phyloP scores from a whole-genome alignment of 2,113 vertebrate genomes.

The Caracal caracal region DNA sequence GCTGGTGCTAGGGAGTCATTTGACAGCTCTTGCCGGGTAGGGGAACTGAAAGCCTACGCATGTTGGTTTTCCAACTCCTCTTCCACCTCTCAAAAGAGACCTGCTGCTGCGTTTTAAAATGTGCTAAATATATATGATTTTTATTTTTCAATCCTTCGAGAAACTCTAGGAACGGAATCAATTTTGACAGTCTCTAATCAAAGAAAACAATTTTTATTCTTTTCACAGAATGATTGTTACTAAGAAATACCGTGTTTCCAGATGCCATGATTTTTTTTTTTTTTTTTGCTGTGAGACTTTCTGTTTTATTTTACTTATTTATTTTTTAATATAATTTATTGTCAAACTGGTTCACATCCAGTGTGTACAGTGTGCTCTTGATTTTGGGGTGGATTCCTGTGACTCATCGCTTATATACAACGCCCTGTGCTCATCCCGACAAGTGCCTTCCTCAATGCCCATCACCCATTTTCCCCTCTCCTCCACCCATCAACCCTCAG shows the following conservation, averaged over 20 bases:
- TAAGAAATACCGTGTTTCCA: not conserved
- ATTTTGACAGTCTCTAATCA: not conserved
- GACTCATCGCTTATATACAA: no score
- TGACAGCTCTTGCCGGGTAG: not conserved
- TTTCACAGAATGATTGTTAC: not conserved
- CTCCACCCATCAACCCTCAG: no score
- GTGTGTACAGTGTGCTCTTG: no score
- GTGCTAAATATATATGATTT: not conserved
- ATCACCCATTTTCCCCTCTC: no score
- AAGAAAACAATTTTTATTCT: not conserved
- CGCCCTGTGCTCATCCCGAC: no score
- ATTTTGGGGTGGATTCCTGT: no score
- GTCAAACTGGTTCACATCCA: no score
- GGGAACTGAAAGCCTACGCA: not conserved
- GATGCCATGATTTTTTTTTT: not conserved
- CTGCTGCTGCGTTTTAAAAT: not conserved
- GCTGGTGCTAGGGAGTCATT: not conserved
- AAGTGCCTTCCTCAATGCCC: no score
- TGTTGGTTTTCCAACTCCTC: not conserved
- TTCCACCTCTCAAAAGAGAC: not conserved
- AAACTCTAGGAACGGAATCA: not conserved
- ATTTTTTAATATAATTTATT: no score
- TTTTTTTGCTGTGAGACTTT: no score
- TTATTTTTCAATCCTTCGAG: not conserved
- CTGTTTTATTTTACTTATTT: no score